Percentiles rank a stretch among this genome's conserved stretches.
These are phyloP conservation scores for Oceanites oceanicus DNA, from an alignment of 2,113 vertebrate genomes.

Conservation along the genomic window DNA sequence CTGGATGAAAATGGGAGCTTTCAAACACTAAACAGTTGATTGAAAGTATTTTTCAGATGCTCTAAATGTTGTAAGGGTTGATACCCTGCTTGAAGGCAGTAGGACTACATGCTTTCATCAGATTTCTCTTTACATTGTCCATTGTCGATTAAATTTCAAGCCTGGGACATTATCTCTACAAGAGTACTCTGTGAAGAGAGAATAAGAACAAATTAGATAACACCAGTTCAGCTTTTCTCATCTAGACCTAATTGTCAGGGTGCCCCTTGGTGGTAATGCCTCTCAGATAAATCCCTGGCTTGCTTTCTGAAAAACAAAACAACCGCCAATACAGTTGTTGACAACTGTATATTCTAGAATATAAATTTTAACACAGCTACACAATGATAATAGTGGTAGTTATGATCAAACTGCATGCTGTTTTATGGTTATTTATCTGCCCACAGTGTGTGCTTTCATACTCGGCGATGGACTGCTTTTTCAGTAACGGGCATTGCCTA, in stretches of 20 bases:
- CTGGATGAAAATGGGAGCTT: not conserved
- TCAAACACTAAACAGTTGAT: not conserved
- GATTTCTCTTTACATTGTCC: not conserved
- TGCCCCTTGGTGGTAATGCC: not conserved
- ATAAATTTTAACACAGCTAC: slow-evolving; percentile 13
- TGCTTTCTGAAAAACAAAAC: not conserved
- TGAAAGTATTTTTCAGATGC: not conserved
- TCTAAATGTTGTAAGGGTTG: not conserved
- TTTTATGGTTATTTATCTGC: slow-evolving; percentile 42
- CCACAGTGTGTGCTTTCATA: slow-evolving; percentile 24
- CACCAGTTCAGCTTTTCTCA: not conserved
- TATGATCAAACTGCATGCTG: not conserved
- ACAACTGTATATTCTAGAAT: not conserved
- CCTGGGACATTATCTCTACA: not conserved
- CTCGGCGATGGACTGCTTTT: not conserved
- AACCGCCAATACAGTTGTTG: not conserved
- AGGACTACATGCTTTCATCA: not conserved
- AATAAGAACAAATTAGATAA: not conserved
- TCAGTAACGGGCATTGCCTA: not conserved
- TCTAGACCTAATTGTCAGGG: not conserved
- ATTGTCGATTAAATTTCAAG: not conserved
- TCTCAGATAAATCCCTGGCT: not conserved
- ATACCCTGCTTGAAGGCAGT: not conserved
- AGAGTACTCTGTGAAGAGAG: not conserved
- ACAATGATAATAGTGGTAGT: not conserved